phyloP scores from a whole-genome alignment of 2,797 vertebrate species.

The Sebastes dallii region DNA sequence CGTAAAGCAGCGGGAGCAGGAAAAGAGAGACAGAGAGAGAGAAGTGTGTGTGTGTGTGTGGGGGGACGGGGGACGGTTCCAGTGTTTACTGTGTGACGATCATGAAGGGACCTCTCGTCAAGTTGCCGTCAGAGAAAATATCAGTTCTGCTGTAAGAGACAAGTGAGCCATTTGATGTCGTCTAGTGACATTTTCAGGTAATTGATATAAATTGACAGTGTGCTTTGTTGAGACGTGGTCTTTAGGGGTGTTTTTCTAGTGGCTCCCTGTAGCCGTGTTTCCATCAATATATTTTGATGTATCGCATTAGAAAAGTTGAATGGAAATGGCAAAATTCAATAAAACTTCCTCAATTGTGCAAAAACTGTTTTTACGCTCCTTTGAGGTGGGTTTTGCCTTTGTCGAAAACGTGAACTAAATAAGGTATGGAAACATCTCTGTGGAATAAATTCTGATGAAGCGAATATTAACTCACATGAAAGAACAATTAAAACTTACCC shows the following conservation, averaged over 20 bases:
- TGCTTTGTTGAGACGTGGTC: neutral
- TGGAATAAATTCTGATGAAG: too few species aligned
- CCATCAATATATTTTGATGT: too few species aligned
- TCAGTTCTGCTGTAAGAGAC: neutral
- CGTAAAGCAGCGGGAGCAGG: slow-evolving; percentile 46
- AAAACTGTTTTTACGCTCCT: too few species aligned
- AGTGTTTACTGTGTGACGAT: slow-evolving; percentile 41
- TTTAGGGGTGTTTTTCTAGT: too few species aligned
- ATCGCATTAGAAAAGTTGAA: too few species aligned
- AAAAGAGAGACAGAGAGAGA: neutral
- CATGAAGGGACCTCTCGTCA: slow-evolving; percentile 5
- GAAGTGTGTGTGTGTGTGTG: neutral
- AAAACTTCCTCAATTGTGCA: too few species aligned
- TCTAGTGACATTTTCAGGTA: neutral
- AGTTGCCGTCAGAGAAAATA: neutral
- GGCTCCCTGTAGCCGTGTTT: neutral
- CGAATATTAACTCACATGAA: accelerated
- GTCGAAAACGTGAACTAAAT: too few species aligned
- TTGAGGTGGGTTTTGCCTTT: too few species aligned
- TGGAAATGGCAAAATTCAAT: too few species aligned
- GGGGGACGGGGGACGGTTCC: neutral
- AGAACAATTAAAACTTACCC: too few species aligned
- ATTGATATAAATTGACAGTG: neutral
- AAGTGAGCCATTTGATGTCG: neutral
- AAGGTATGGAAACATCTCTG: too few species aligned